Percentiles rank a stretch among this genome's conserved stretches.
These are phyloP conservation scores for Eugnorisma glareosa DNA, from an alignment of 2,888 invertebrate genomes.

Conservation along the genomic window DNA sequence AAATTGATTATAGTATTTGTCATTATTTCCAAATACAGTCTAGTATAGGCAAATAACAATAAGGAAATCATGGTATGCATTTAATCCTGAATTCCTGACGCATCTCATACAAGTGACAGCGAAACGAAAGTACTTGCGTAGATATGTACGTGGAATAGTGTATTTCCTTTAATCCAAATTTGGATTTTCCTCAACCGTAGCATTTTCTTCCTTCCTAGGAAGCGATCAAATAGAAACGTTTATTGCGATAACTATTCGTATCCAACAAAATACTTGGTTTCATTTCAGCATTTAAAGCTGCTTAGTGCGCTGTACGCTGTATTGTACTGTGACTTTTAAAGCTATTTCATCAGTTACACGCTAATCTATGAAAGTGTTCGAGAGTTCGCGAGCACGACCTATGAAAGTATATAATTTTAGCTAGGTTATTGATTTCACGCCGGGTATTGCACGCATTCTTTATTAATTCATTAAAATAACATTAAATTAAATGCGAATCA, in stretches of 20 bases:
- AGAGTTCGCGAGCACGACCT: conserved; percentile 6
- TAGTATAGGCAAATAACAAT: background rate
- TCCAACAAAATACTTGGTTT: background rate
- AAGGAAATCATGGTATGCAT: background rate
- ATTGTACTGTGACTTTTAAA: background rate
- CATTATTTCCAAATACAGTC: background rate
- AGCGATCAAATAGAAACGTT: background rate
- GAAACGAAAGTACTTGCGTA: conserved; percentile 9
- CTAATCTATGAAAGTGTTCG: conserved; percentile 9
- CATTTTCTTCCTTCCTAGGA: conserved; percentile 16
- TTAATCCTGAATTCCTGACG: background rate
- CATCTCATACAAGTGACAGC: background rate
- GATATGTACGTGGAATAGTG: background rate
- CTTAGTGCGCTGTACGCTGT: background rate
- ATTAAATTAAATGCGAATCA: background rate
- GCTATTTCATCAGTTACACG: conserved; percentile 16
- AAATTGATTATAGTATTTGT: background rate
- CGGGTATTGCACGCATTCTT: background rate
- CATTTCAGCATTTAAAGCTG: background rate
- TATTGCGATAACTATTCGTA: background rate
- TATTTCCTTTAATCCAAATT: background rate
- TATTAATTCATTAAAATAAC: background rate
- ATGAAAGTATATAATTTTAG: conserved; percentile 31
- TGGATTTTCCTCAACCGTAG: background rate
- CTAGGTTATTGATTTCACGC: conserved; percentile 1